A percentile compares a stretch with the other conserved stretches of the same genome.
phyloP scores from a whole-genome alignment of 2,797 vertebrate genomes.

The Zalophus californianus region DNA sequence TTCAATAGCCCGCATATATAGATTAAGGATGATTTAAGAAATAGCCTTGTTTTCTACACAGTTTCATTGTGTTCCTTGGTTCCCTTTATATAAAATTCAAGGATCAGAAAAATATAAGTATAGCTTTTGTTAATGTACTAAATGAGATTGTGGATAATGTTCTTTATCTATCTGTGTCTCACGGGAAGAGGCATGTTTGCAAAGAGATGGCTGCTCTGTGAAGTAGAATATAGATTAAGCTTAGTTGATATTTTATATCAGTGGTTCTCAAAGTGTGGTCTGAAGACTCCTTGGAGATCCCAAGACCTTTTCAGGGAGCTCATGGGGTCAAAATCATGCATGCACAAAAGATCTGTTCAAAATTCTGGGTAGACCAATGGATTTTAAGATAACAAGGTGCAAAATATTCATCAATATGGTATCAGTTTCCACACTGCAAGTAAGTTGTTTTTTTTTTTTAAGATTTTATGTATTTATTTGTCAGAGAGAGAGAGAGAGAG shows the following conservation, averaged over 20 bases:
- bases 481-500: no score
- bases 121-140: not conserved
- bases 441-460: not conserved
- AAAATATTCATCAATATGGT: not conserved
- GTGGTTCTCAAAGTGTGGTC: not conserved
- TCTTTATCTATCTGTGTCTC: not conserved
- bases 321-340: not conserved
- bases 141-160: not conserved
- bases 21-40: not conserved
- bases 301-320: not conserved
- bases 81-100: constrained; percentile 5
- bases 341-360: not conserved
- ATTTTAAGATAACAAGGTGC: not conserved
- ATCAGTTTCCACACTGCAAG: not conserved
- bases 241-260: not conserved
- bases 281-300: not conserved
- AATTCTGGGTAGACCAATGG: not conserved
- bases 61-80: not conserved
- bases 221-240: not conserved
- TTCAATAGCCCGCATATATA: not conserved
- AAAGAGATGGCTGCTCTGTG: not conserved
- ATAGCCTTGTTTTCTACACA: not conserved
- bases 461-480: no score
- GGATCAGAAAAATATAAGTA: not conserved
- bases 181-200: not conserved